Percentiles rank a stretch among this genome's conserved stretches.
Evolutionary conservation across 2,888 invertebrate genomes (phyloP).

Genomic region (Poecilus cupreus): DNA sequence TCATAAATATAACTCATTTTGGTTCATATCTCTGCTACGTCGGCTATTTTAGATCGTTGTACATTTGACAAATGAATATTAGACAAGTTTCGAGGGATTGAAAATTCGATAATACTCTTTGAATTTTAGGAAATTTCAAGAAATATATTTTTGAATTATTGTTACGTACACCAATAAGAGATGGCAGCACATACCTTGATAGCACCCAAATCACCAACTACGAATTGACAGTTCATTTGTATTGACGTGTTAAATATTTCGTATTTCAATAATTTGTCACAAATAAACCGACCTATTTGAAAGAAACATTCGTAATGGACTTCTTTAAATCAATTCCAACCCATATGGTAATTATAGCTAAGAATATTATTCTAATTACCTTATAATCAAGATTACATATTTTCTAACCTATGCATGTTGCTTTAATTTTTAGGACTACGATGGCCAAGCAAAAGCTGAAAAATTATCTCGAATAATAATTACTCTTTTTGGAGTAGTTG

Average conservation of each 20-base stretch:
- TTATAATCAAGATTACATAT: neutral
- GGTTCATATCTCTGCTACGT: too few relatives aligned
- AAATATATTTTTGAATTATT: too few relatives aligned
- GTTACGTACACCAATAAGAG: too few relatives aligned
- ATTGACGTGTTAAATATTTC: constrained; percentile 26
- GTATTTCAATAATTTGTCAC: neutral
- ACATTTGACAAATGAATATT: too few relatives aligned
- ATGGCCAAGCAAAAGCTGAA: constrained; percentile 93
- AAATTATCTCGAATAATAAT: constrained; percentile 92
- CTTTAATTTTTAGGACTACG: constrained; percentile 82
- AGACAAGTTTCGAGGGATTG: too few relatives aligned
- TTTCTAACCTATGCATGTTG: neutral
- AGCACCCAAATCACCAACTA: too few relatives aligned
- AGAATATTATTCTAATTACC: neutral
- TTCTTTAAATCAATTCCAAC: constrained; percentile 70
- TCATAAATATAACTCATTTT: too few relatives aligned
- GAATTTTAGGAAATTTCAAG: too few relatives aligned
- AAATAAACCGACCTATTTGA: constrained; percentile 12
- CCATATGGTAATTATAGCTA: constrained; percentile 70
- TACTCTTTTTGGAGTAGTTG: constrained; percentile 91
- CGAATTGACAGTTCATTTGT: neutral
- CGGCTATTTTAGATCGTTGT: too few relatives aligned
- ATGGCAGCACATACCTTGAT: too few relatives aligned
- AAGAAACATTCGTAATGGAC: constrained; percentile 66
- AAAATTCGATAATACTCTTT: too few relatives aligned